Evolutionary conservation across 2,113 vertebrate genomes (phyloP), one percentile per base, ranked within the genome.

Genomic region (Aegithalos caudatus): DNA sequence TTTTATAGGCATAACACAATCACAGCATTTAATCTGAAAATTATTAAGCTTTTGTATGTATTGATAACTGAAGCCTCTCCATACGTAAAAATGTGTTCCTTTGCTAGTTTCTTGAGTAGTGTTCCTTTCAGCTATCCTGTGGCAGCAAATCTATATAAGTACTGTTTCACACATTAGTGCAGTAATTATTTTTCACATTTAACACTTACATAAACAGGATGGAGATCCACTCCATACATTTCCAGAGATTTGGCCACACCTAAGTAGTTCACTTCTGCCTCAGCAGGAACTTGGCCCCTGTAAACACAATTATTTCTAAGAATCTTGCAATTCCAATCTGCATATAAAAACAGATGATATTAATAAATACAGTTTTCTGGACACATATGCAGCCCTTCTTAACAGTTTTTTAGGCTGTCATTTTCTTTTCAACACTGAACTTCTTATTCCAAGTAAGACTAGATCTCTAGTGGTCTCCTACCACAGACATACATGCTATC

Each of bases 141-240:
- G 47, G 53, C 64, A 88, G 69, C 24, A 71, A 61, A 92, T 86
- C 38, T 66, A 44, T 5, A 17, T 35, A 84, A 91, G 67, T 56
- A 57, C 10, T 62, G 22, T 79, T 82, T 51, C 79, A 35, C 14
- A 80, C 31, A 51, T 50, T 28, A 38, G 5, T 38, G 48, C 9
- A 87, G 24, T 3, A 33, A 9, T 28, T 38, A 66, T 47, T 51
- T 65, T 71, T 45, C 20, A 62, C 70, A 58, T 50, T 87, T 91
- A 81, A 37, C 33, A 98, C 99, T 98, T 97, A 99, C 99, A 73
- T 98, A 99, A 94, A 99, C 98, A 45, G 98, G 98, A 92, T 99
- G 99, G 88, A 99, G 98, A 96, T 99, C 98, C 54, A 99, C 99
- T 28, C 99, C 99, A 50, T 99, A 99, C 99, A 99, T 99, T 96